These are phyloP conservation scores for Tribolium madens DNA, from an alignment of 1,140 invertebrate genomes.

Conservation along the genomic window DNA sequence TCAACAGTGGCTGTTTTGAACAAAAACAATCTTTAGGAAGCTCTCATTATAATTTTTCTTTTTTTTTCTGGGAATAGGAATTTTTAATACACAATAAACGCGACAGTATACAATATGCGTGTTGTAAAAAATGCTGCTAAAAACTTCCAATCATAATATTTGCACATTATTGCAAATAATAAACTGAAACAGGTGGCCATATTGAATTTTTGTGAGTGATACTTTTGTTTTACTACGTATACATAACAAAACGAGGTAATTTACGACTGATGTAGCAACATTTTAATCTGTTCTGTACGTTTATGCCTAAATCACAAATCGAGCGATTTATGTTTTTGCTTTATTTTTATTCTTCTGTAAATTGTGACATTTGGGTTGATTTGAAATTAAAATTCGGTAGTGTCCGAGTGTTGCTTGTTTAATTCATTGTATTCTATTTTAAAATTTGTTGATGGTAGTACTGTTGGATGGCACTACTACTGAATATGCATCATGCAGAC, in stretches of 20 bases:
- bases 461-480: not conserved
- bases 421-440: constrained; percentile 15
- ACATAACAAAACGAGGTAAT: not conserved
- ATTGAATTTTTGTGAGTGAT: not conserved
- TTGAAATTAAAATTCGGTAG: not conserved
- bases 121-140: too few relatives aligned
- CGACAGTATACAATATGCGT: too few relatives aligned
- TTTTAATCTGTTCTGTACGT: not conserved
- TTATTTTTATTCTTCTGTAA: not conserved
- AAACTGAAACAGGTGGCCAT: not conserved
- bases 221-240: constrained; percentile 23
- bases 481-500: constrained; percentile 27
- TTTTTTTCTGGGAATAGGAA: too few relatives aligned
- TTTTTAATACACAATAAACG: too few relatives aligned
- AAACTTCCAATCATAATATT: too few relatives aligned
- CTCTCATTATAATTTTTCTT: too few relatives aligned
- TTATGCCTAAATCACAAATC: not conserved
- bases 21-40: too few relatives aligned
- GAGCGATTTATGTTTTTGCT: constrained; percentile 1
- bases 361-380: not conserved
- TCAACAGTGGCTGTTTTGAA: too few relatives aligned
- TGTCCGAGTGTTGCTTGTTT: constrained; percentile 3
- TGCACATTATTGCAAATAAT: not conserved
- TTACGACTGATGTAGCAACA: not conserved
- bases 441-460: constrained; percentile 5